Evolutionary conservation across 1,140 invertebrate genomes (phyloP), one percentile per base, ranked within the genome.

Genomic region (Apis dorsata): DNA sequence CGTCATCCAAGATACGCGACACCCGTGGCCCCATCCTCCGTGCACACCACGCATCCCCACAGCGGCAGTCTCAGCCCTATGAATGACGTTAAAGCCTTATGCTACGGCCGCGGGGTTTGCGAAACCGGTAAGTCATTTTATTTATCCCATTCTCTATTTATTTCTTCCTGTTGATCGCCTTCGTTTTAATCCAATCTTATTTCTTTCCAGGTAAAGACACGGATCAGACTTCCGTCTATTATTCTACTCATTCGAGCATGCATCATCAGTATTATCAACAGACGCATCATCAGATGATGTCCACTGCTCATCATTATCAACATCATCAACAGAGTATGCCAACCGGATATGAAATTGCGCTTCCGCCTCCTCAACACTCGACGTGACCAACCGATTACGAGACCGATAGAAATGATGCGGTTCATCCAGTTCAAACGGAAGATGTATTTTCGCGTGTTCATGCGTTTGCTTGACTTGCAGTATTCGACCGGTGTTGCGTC

Each of bases 181-280:
- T 63, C 62, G 24, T 17, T 3, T 62, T n/a, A 7, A 12, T 62
- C n/a, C 21, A n/a, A n/a, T 12, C 60, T 60, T 28, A 28, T 28
- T 12, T 17, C 0, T 17, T 85, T 76, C 24, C 51, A 94, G 93
- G 90, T 11, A 94, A 94, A 89, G 93, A 94, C 62, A 77, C 92
- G 24, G 93, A 94, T 34, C 93, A 92, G 72, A 91, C 76, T n/a
- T 75, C 92, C 24, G 90, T 94, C 11, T 94, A 94, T 44, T 94
- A 94, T 65, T 90, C 93, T 24, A 90, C 90, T 53, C 93, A 94
- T 66, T 87, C 92, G n/a, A 92, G 92, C 70, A 92, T 94, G 86
- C 93, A 93, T 68, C 92, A 93, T 85, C 93, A 94, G 83, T 93
- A 94, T 88, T 94, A 94, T 71, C 91, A 93, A 57, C 93, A 92